phyloP scores from a whole-genome alignment of 2,113 vertebrate species.

The Catharus minimus region DNA sequence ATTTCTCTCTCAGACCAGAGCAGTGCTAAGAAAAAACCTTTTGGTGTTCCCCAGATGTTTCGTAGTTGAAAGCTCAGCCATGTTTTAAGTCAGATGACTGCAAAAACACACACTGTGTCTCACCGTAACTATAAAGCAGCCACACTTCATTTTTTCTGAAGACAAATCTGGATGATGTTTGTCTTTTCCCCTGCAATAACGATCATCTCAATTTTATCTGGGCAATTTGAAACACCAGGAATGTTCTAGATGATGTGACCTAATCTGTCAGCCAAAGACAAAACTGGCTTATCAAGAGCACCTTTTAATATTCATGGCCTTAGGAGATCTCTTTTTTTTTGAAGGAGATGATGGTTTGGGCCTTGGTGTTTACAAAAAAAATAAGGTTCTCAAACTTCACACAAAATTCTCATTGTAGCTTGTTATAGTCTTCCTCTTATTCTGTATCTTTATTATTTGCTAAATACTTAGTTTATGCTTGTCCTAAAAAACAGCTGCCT shows the following conservation, averaged over 20 bases:
- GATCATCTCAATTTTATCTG: not conserved
- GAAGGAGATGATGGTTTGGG: not conserved
- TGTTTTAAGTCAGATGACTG: not conserved
- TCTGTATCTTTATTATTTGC: not conserved
- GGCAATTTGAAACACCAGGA: not conserved
- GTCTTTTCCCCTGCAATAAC: not conserved
- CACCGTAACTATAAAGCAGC: not conserved
- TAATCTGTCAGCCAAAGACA: not conserved
- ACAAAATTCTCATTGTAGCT: not conserved
- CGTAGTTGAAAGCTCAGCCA: not conserved
- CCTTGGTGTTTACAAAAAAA: not conserved
- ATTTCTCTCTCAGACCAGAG: not conserved
- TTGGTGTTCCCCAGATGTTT: constrained; percentile 30
- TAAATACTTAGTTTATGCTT: not conserved
- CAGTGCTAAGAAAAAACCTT: not conserved
- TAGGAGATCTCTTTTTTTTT: not conserved
- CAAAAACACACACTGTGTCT: not conserved
- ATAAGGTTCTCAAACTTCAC: not conserved
- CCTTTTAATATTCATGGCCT: not conserved
- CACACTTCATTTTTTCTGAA: not conserved
- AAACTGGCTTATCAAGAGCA: not conserved
- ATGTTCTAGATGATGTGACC: not conserved
- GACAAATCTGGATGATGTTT: not conserved
- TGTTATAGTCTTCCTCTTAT: not conserved
- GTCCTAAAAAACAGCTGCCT: not conserved